Evolutionary conservation across 2,113 vertebrate genomes (phyloP).

Genomic region (Acrocephalus kingi): DNA sequence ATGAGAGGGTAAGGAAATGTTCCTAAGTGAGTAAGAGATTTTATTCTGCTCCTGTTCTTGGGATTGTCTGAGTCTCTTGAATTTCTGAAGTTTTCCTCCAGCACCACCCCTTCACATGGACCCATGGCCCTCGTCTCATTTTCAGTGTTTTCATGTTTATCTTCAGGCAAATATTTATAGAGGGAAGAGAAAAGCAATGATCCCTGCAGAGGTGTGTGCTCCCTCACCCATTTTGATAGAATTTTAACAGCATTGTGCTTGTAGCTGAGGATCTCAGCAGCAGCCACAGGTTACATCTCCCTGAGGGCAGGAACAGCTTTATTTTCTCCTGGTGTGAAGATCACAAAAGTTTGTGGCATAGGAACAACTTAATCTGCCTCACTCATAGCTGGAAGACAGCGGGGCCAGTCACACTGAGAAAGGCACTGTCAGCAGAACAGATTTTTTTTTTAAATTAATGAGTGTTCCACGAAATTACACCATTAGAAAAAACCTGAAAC

Average conservation of each 20-base stretch:
- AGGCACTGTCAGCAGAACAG: neutral
- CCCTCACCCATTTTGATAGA: neutral
- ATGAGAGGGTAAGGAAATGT: accelerated
- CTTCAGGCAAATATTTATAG: neutral
- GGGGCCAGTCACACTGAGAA: neutral
- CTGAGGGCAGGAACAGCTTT: neutral
- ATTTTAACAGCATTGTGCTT: neutral
- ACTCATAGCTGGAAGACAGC: neutral
- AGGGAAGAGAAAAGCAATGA: neutral
- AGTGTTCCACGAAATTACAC: neutral
- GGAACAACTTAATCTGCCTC: neutral
- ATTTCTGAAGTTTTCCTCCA: neutral
- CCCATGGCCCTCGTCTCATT: neutral
- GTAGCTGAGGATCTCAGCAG: neutral
- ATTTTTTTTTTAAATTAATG: neutral
- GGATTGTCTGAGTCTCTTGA: neutral
- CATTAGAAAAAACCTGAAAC: neutral
- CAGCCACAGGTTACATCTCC: neutral
- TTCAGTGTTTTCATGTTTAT: neutral
- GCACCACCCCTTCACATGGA: neutral
- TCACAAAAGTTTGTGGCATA: neutral
- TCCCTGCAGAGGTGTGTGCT: neutral
- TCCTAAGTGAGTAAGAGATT: neutral
- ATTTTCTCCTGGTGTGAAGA: neutral
- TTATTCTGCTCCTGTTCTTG: neutral